Evolutionary conservation across 2,113 vertebrate genomes (phyloP).

Genomic region (Larimichthys polyactis): DNA sequence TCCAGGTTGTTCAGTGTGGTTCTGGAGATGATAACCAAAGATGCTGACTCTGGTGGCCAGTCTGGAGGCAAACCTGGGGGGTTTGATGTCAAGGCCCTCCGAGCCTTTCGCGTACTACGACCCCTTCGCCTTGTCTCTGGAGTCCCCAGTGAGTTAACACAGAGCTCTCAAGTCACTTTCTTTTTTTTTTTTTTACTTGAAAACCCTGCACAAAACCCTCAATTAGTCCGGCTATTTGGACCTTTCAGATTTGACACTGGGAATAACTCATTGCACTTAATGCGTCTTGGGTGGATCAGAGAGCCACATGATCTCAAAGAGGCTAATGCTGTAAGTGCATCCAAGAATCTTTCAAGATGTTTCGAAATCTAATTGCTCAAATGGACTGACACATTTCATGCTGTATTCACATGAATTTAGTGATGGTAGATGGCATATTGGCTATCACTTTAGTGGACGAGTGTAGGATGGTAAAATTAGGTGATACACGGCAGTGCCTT

Average conservation of each 20-base stretch:
- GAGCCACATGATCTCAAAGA: neutral
- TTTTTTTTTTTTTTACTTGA: neutral
- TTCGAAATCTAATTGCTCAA: neutral
- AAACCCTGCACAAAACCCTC: neutral
- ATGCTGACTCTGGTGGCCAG: conserved; percentile 91
- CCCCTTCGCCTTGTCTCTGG: conserved; percentile 99
- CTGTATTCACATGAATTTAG: no score
- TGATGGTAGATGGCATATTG: no score
- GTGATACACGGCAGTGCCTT: no score
- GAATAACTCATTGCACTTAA: neutral
- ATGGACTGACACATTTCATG: neutral
- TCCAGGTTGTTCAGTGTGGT: conserved; percentile 97
- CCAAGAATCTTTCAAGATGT: neutral
- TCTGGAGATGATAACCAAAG: conserved; percentile 98
- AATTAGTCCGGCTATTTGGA: neutral
- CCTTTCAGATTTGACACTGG: neutral
- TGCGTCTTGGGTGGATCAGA: neutral
- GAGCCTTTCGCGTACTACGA: conserved; percentile 96
- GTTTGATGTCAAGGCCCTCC: conserved; percentile 98
- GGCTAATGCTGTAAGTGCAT: neutral
- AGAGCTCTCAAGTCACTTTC: neutral
- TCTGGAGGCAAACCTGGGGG: conserved; percentile 95
- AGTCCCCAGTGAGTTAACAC: conserved; percentile 90
- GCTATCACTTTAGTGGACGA: no score
- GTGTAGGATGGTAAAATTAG: no score